These are phyloP conservation scores for Orgyia antiqua DNA, from an alignment of 2,888 invertebrate species.

Conservation along the genomic window DNA sequence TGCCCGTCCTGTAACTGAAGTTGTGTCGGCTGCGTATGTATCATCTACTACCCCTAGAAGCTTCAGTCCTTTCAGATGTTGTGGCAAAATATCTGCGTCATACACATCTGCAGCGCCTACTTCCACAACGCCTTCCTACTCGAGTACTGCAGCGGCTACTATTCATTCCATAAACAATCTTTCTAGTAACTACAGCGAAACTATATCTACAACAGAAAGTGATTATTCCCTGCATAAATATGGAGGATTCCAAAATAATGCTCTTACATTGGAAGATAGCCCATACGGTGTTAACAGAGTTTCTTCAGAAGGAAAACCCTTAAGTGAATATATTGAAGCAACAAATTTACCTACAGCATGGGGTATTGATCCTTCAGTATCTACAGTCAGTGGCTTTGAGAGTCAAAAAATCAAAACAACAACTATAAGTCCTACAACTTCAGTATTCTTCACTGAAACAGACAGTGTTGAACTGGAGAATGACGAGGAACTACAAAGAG, in stretches of 20 bases:
- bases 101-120: constrained; percentile 53
- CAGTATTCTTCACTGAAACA: constrained; percentile 59
- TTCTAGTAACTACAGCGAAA: constrained; percentile 36
- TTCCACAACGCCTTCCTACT: constrained; percentile 53
- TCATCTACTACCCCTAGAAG: constrained; percentile 41
- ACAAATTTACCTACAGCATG: constrained; percentile 65
- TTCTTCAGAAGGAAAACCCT: constrained; percentile 62
- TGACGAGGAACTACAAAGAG: constrained; percentile 81
- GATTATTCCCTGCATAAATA: constrained; percentile 49
- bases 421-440: constrained; percentile 44
- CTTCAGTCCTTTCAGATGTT: constrained; percentile 61
- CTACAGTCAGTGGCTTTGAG: constrained; percentile 54
- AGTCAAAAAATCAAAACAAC: constrained; percentile 58
- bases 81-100: constrained; percentile 66
- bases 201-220: constrained; percentile 43
- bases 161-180: constrained; percentile 44
- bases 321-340: constrained; percentile 64
- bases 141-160: constrained; percentile 59
- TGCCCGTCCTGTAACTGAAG: constrained; percentile 31
- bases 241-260: constrained; percentile 69
- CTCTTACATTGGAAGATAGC: constrained; percentile 38
- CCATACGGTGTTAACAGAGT: constrained; percentile 68
- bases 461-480: constrained; percentile 72
- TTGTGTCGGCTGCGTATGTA: constrained; percentile 32
- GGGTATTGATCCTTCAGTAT: constrained; percentile 56